Base-by-base conservation (phyloP, 2,797 vertebrate species). In the Acrocephalus scirpaceus region DNA sequence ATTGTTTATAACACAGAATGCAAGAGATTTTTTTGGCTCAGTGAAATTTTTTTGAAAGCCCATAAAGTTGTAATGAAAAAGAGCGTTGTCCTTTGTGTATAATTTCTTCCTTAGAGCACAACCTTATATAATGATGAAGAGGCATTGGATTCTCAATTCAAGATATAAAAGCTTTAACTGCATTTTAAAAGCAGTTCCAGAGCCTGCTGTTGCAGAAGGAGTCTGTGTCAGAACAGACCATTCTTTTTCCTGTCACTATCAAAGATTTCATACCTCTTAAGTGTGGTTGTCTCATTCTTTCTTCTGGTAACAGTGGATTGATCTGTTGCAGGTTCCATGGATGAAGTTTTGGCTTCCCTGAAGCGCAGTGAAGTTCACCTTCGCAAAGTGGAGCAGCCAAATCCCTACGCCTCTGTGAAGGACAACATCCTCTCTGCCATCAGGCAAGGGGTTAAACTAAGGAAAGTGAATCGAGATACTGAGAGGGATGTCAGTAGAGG, bases 321-420 rank as follows among this genome's bases (percentile, higher is more conserved):
- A 11, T 90, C 13, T 9, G 61, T 77, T 93, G 69, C 95, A 99
- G 99, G 99, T 66, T 98, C 99, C 5, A 99, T 99, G 99, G 99
- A 99, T 32, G 98, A 99, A 67, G 99, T 99, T 89, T 50, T 99
- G 96, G 99, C 99, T 36, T 99, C 99, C 2, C 91, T 99, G 27
- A 98, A 99, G 96, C 98, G 98, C 0, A 97, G 98, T 47, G 98
- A 98, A 79, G 95, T 97, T 76, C 98, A 93, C 42, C 98, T 99
- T 23, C 97, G 97, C 56, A 99, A 96, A 82, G 98, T 92, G 44
- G 98, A 98, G 1, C 84, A 26, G 42, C 75, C 95, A 0, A 22
- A 81, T 2, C 16, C 51, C 0, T 82, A 60, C 3, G 36, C 65
- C 8, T 98, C 98, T 23, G 32, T 97, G 21, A 98, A 98, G 60